Evolutionary conservation across 2,797 vertebrate species (phyloP).

Genomic region (Vespertilio murinus): DNA sequence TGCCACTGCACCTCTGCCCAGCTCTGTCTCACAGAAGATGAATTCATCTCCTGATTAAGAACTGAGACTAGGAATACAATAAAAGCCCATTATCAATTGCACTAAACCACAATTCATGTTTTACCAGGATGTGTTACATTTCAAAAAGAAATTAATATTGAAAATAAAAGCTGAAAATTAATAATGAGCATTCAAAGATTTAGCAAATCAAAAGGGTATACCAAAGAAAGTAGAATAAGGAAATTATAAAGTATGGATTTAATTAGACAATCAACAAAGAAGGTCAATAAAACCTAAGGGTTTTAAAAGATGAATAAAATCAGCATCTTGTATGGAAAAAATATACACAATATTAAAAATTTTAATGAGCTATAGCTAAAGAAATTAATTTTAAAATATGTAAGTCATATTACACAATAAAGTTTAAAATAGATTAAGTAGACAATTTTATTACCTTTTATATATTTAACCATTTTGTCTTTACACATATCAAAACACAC

Average conservation of each 20-base stretch:
- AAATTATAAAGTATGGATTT: neutral
- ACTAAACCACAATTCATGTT: neutral
- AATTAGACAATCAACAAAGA: slow-evolving; percentile 8
- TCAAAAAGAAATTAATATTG: neutral
- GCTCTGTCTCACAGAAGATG: neutral
- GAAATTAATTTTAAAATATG: neutral
- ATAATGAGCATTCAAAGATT: neutral
- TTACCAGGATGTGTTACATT: neutral
- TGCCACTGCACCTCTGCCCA: neutral
- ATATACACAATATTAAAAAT: neutral
- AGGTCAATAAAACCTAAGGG: neutral
- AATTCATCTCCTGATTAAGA: neutral
- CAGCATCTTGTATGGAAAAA: neutral
- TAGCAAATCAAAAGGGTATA: neutral
- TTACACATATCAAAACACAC: neutral
- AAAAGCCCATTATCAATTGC: neutral
- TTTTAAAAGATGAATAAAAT: neutral
- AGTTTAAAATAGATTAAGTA: slow-evolving; percentile 11
- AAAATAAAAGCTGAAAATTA: neutral
- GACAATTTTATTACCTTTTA: neutral
- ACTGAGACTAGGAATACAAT: neutral
- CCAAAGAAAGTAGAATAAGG: neutral
- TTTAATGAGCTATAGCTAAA: neutral
- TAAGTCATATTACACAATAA: neutral
- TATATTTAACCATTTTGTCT: neutral